Evolutionary conservation across 2,888 invertebrate genomes (phyloP), one percentile per base, ranked within the genome.

Genomic region (Deilephila elpenor): DNA sequence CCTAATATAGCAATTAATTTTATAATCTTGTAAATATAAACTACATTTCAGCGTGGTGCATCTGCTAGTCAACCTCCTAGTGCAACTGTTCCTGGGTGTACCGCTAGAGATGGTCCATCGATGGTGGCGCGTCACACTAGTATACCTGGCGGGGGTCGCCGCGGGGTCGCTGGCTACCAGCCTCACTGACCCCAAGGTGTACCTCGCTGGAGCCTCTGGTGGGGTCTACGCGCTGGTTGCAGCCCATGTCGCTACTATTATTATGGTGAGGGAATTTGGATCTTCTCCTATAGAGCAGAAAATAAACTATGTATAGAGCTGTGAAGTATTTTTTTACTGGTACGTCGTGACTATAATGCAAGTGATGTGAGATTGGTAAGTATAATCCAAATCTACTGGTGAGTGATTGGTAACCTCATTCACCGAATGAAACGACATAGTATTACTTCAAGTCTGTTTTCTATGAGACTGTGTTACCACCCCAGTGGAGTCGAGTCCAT

Each of bases 41-140:
- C 20, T 29, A 20, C 37, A 37, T 90, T 89, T 25, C 94, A 98
- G 98, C 71, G 96, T 96, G 70, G 96, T 97, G 85, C 99, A 99
- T 89, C 95, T 99, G 59, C 93, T 98, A 77, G 98, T 98, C 84
- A 99, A 99, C 90, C 94, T 99, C 34, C 91, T 98, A 73, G 98
- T 99, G 76, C 99, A 99, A 90, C 94, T 99, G 75, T 95, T 99
- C 89, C 95, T 99, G 74, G 99, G 99, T 0, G 96, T 99, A 14
- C 99, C 99, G 0, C 91, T 99, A 76, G 99, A 99, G 93, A 97
- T 99, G 96, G 99, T 99, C 0, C 99, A 99, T 90, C 96, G 97
- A 79, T 98, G 98, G 97, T 98, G 98, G 98, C 95, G 99, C 71
- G 97, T 99, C 7, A 94, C 97, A 0, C 91, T 97, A 17, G 97